Evolutionary conservation across 2,797 vertebrate species (phyloP).

Genomic region (Pipistrellus nathusii): DNA sequence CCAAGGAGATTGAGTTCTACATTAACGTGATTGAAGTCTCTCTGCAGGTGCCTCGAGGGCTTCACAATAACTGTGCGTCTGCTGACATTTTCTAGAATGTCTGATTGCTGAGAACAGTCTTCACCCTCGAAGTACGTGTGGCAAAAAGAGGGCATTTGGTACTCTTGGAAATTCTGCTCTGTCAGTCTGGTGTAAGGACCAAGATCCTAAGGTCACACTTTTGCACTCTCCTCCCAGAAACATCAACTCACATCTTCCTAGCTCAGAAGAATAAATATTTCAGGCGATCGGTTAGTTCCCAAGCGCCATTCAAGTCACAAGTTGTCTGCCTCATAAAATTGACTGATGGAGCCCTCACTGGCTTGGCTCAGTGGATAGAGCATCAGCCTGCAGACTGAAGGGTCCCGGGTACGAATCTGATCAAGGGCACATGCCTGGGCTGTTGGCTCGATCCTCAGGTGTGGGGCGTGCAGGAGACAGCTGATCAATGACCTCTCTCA

Average conservation of each 20-base stretch:
- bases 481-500: too few relatives aligned
- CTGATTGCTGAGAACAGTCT: background rate
- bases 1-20: background rate
- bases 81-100: background rate
- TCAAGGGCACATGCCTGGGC: too few relatives aligned
- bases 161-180: background rate
- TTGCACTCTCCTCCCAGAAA: background rate
- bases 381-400: too few relatives aligned
- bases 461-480: too few relatives aligned
- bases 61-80: background rate
- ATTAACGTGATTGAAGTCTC: background rate
- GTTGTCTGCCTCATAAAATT: background rate
- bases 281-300: background rate
- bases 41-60: background rate
- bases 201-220: background rate
- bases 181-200: background rate
- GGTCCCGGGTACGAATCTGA: too few relatives aligned
- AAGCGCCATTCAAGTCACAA: background rate
- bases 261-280: background rate
- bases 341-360: background rate
- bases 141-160: background rate
- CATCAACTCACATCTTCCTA: background rate
- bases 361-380: too few relatives aligned
- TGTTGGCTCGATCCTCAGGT: too few relatives aligned
- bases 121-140: background rate